Evolutionary conservation across 2,797 vertebrate genomes (phyloP).

Genomic region (Anableps anableps): DNA sequence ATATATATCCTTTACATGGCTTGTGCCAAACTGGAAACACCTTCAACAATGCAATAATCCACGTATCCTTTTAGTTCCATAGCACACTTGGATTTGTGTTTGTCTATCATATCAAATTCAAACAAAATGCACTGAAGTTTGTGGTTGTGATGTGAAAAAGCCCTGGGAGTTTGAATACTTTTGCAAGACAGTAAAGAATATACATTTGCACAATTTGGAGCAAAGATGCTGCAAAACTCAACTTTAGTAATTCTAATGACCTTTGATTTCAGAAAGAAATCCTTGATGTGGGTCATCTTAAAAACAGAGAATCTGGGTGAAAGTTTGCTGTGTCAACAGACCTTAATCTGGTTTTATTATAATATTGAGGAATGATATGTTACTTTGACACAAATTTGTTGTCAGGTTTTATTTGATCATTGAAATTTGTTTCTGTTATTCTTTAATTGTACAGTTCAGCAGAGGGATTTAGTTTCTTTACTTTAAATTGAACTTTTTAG

Average conservation of each 20-base stretch:
- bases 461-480: not conserved
- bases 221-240: constrained; percentile 52
- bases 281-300: constrained; percentile 38
- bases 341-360: constrained; percentile 22
- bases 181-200: not conserved
- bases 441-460: not conserved
- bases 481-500: not conserved
- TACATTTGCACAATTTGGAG: constrained; percentile 35
- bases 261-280: constrained; percentile 59
- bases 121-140: not conserved
- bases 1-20: not conserved
- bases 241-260: constrained; percentile 69
- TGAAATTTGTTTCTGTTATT: too few species aligned
- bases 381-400: not conserved
- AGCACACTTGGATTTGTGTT: not conserved
- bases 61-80: not conserved
- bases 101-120: not conserved
- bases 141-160: not conserved
- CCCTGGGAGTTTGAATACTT: not conserved
- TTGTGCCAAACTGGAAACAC: not conserved
- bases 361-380: not conserved
- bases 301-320: constrained; percentile 27
- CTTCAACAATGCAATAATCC: not conserved
- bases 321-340: constrained; percentile 15
- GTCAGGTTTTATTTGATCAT: not conserved